Percentiles rank a stretch among this genome's conserved stretches.
Conservation (phyloP, 2,888 invertebrate genomes). For the Tipula unca region DNA sequence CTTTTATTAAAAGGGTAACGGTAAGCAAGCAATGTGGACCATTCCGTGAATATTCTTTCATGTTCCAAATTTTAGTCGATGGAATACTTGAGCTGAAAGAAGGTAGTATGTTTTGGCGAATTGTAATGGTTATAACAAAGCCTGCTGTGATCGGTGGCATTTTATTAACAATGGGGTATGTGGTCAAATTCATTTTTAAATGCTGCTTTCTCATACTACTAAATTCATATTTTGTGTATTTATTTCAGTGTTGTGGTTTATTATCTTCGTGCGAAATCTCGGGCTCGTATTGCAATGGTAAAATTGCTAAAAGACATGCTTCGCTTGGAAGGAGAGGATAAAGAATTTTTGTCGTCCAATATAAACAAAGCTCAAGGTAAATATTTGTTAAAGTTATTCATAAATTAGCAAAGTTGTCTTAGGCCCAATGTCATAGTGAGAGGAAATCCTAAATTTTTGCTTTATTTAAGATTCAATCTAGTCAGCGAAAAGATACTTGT, state of each 20-base stretch:
- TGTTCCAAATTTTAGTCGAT: slow-evolving; percentile 50
- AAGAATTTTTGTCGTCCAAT: slow-evolving; percentile 56
- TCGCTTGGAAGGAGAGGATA: slow-evolving; percentile 57
- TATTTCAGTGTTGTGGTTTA: slow-evolving; percentile 51
- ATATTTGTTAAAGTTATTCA: no score
- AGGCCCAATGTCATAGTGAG: no score
- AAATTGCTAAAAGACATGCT: slow-evolving; percentile 54
- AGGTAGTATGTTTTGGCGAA: slow-evolving; percentile 41
- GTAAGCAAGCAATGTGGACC: slow-evolving; percentile 54
- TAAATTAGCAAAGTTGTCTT: no score
- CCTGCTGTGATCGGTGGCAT: slow-evolving; percentile 55
- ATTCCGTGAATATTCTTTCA: slow-evolving; percentile 47
- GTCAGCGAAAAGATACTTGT: no score
- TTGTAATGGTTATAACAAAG: slow-evolving; percentile 45
- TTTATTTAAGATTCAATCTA: no score
- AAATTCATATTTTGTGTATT: background rate
- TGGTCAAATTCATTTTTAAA: slow-evolving; percentile 17
- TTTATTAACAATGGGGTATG: slow-evolving; percentile 52
- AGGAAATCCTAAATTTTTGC: no score
- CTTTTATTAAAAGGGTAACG: slow-evolving; percentile 43
- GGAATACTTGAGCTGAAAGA: slow-evolving; percentile 46
- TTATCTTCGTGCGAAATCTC: slow-evolving; percentile 52
- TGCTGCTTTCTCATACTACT: background rate
- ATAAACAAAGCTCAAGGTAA: slow-evolving; percentile 52
- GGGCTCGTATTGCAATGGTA: slow-evolving; percentile 53